Evolutionary conservation across 2,888 invertebrate genomes (phyloP).

Genomic region (Sarcophaga subvicina): DNA sequence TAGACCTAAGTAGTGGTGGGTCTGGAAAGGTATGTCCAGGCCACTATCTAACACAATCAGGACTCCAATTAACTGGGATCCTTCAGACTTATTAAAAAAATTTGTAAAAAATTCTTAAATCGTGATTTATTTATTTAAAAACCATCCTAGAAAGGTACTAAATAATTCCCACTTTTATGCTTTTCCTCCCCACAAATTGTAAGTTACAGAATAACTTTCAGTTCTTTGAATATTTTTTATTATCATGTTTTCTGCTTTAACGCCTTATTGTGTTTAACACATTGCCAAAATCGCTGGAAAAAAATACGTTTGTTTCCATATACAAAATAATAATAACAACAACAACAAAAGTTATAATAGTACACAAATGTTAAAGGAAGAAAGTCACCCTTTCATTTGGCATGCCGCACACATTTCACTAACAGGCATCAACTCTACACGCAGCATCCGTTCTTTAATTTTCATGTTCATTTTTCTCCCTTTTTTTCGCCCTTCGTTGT

Average conservation of each 20-base stretch:
- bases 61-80: too few relatives aligned
- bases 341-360: conserved; percentile 8
- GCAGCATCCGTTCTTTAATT: conserved; percentile 43
- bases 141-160: too few relatives aligned
- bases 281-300: conserved; percentile 15
- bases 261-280: not conserved
- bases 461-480: conserved; percentile 11
- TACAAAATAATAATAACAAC: conserved; percentile 4
- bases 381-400: conserved; percentile 56
- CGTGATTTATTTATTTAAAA: too few relatives aligned
- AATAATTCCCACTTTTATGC: too few relatives aligned
- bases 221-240: too few relatives aligned
- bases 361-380: conserved; percentile 29
- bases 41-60: too few relatives aligned
- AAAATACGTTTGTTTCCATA: conserved; percentile 11
- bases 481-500: conserved; percentile 25
- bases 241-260: not conserved
- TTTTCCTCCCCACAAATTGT: too few relatives aligned
- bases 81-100: too few relatives aligned
- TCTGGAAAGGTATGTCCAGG: too few relatives aligned
- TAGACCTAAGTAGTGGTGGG: too few relatives aligned
- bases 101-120: too few relatives aligned
- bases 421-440: conserved; percentile 48
- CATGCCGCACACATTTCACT: conserved; percentile 21
- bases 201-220: too few relatives aligned